Evolutionary conservation across 2,797 vertebrate genomes (phyloP).

Genomic region (Apogon talboti): DNA sequence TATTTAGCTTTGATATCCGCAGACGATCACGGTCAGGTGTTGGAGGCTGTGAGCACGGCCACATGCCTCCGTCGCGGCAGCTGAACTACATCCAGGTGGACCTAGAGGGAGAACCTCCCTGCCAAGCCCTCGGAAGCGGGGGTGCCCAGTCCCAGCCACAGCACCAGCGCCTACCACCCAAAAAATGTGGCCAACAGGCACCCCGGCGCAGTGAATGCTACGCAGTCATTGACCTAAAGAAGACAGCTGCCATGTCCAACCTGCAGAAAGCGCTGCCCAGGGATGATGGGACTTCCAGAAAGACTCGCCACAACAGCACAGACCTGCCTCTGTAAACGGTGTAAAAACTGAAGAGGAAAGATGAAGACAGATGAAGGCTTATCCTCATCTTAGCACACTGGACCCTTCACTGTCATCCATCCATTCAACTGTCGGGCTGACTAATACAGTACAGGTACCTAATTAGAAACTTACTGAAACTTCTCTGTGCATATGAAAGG

Average conservation of each 20-base stretch:
- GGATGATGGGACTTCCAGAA: slow-evolving; percentile 96
- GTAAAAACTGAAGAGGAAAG: slow-evolving; percentile 64
- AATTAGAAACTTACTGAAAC: slow-evolving; percentile 69
- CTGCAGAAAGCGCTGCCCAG: slow-evolving; percentile 96
- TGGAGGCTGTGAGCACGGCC: slow-evolving; percentile 80
- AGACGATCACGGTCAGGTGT: slow-evolving; percentile 81
- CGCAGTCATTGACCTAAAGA: slow-evolving; percentile 97
- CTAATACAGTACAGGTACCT: slow-evolving; percentile 77
- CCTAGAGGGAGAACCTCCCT: slow-evolving; percentile 87
- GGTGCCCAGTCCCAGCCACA: slow-evolving; percentile 77
- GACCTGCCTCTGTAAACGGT: slow-evolving; percentile 93
- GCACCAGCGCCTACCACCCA: slow-evolving; percentile 75
- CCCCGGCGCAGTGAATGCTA: slow-evolving; percentile 92
- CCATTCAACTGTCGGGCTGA: slow-evolving; percentile 71
- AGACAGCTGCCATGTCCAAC: slow-evolving; percentile 98
- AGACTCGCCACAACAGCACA: slow-evolving; percentile 99
- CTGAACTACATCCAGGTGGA: slow-evolving; percentile 99
- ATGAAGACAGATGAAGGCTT: slow-evolving; percentile 75
- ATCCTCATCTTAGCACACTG: slow-evolving; percentile 81
- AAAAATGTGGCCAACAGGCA: slow-evolving; percentile 80
- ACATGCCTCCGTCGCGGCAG: slow-evolving; percentile 87
- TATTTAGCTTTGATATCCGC: slow-evolving; percentile 96
- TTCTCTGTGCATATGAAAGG: slow-evolving; percentile 64
- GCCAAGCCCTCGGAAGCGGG: slow-evolving; percentile 73
- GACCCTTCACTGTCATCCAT: slow-evolving; percentile 82